Base-by-base conservation (phyloP, 2,797 vertebrate species). In the Enteromius unitaeniatus region DNA sequence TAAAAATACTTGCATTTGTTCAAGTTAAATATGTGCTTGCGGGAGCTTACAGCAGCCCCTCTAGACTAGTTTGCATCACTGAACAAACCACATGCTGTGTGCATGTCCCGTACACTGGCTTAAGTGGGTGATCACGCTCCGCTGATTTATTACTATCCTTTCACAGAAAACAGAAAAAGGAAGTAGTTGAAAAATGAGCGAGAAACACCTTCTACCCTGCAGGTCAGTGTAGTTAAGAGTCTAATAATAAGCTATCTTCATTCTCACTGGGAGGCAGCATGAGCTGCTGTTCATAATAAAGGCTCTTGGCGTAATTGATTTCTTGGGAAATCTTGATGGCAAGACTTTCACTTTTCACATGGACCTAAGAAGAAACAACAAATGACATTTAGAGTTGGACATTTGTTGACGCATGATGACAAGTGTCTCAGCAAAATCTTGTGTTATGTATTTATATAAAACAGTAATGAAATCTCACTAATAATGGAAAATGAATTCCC, bases 301-400 rank as follows among this genome's bases (percentile, higher is more conserved):
- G 96, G 91, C 98, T 99, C 94, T 99, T 99, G 91, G 98, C 98
- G 77, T 99, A 99, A 95, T 99, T 99, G 89, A 99, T 96, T 93
- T 99, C 97, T 92, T 99, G 98, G 58, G 96, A 99, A 68, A 99
- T 95, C 91, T 97, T 98, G 75, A 97, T 89, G 3, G 98, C 98
- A 0, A 99, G 96, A 84, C 90, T 95, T 93, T 99, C 98, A 0
- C 90, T 97, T 82, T 96, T 97, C 89, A 99, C 97, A 0, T 98
- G 96, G 74, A 99, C 98, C 98, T 99, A 90, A 40, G 15, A 42
- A 79, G 42, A 72, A 84, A 64, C 21, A 58, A 62, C 67, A 84
- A 62, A 70, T 67, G 19, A 70, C 17, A 21, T 62, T 49, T 21
- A n/a, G 19, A 37, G 26, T 10, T 8, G 31, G 13, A 51, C 19